phyloP scores from a whole-genome alignment of 2,113 vertebrate species.

The Pterocles orientalis region DNA sequence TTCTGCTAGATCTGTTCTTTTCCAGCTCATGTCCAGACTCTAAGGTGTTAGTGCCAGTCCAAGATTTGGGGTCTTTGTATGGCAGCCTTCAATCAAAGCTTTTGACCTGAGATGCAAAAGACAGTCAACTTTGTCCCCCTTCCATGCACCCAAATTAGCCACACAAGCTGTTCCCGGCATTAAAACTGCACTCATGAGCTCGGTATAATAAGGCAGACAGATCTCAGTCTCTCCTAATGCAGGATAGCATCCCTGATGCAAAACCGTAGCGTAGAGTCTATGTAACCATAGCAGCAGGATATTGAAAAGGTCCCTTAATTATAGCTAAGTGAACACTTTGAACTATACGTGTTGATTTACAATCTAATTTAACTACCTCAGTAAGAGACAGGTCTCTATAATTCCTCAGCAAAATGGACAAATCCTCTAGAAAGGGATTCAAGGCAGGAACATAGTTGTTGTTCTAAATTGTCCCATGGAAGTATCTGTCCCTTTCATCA shows the following conservation, averaged over 20 bases:
- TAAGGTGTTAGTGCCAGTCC: not conserved
- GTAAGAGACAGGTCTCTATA: not conserved
- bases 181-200: not conserved
- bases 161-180: not conserved
- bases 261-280: not conserved
- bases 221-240: not conserved
- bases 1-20: not conserved
- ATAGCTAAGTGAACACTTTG: not conserved
- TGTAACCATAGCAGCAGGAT: not conserved
- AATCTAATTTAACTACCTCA: not conserved
- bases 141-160: not conserved
- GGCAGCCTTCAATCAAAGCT: not conserved
- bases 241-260: not conserved
- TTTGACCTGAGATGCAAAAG: not conserved
- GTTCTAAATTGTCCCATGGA: not conserved
- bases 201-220: not conserved
- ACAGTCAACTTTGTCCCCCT: not conserved
- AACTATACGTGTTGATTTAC: not conserved
- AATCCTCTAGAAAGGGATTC: not conserved
- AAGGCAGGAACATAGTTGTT: accelerated
- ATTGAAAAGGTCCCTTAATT: not conserved
- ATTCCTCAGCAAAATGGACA: not conserved
- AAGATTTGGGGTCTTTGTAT: not conserved
- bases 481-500: not conserved
- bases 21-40: not conserved